Base-by-base conservation (phyloP, 1,140 invertebrate genomes). In the Drosophila elegans region DNA sequence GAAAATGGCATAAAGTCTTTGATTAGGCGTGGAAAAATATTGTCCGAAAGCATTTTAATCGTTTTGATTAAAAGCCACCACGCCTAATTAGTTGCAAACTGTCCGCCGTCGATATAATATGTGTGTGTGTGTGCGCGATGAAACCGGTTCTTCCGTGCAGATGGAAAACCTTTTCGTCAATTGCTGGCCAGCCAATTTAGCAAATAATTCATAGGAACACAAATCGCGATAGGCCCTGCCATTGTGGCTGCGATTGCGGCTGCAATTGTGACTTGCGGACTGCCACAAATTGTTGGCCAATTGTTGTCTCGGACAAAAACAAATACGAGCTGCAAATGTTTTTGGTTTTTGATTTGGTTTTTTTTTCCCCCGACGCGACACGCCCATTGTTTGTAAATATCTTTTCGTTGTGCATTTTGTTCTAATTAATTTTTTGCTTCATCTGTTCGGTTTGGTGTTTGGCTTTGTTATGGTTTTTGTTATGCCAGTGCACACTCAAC, bases 11-110 rank as follows among this genome's bases (percentile, higher is more conserved):
- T 83, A 74, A 63, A 80, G 76, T 83, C 80, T 89, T 80, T 88
- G 84, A 88, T 88, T 89, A 88, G 84, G 84, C 84, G 80, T 89
- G 84, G 84, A 89, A 89, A 89, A 89, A 89, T 89, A 89, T 89
- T 89, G 80, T 89, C 84, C 76, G 77, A 89, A 89, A 89, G 84
- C 84, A 89, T 89, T 89, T 89, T 89, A 89, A 89, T 89, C 80
- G 84, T 89, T 89, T 89, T 89, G 84, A 89, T 89, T 89, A 89
- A 89, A 89, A 89, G 84, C 84, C 64, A 89, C 80, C 84, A 89
- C 85, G 80, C 84, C 84, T 89, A 89, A 89, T 89, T 89, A 89
- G 84, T 78, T 89, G 83, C 49, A 83, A 88, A 79, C 75, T 80
- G 68, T 76, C 41, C 13, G 34, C 46, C 7, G 41, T 21, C 13